Percentiles rank a stretch among this genome's conserved stretches.
phyloP scores from a whole-genome alignment of 2,113 vertebrate genomes.

The Tonatia bakeri region DNA sequence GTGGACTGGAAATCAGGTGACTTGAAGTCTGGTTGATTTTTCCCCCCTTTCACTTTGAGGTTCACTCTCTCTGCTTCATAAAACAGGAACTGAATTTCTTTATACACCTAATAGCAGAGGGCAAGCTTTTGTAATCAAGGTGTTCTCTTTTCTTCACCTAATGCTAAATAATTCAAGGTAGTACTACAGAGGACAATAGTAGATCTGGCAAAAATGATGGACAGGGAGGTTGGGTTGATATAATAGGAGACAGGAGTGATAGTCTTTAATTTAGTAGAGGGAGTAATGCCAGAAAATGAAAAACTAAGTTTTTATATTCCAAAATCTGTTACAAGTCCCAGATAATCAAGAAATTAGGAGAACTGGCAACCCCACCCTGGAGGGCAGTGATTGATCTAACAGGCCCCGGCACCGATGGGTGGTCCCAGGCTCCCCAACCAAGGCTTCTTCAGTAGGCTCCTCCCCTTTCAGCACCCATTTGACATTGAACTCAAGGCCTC shows the following conservation, averaged over 20 bases:
- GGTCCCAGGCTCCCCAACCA: background rate
- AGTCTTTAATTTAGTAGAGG: background rate
- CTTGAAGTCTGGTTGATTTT: slow-evolving; percentile 53
- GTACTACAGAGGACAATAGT: background rate
- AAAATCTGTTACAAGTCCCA: background rate
- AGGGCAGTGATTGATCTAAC: background rate
- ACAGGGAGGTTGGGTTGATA: background rate
- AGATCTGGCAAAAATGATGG: background rate
- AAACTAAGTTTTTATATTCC: background rate
- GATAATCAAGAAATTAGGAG: background rate
- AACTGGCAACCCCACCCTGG: background rate
- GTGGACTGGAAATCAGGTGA: slow-evolving; percentile 71
- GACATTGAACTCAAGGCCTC: background rate
- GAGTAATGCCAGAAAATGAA: background rate
- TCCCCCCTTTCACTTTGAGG: slow-evolving; percentile 50
- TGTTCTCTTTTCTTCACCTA: background rate
- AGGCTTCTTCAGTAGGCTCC: background rate
- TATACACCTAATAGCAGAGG: background rate
- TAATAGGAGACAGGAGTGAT: background rate
- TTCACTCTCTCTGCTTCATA: background rate
- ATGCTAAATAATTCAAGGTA: slow-evolving; percentile 10
- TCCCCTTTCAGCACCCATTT: background rate
- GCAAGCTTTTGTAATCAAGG: background rate
- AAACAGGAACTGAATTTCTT: background rate
- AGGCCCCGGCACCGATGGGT: background rate